Base-by-base conservation (phyloP, 2,888 invertebrate genomes). In the Stenichneumon culpator region DNA sequence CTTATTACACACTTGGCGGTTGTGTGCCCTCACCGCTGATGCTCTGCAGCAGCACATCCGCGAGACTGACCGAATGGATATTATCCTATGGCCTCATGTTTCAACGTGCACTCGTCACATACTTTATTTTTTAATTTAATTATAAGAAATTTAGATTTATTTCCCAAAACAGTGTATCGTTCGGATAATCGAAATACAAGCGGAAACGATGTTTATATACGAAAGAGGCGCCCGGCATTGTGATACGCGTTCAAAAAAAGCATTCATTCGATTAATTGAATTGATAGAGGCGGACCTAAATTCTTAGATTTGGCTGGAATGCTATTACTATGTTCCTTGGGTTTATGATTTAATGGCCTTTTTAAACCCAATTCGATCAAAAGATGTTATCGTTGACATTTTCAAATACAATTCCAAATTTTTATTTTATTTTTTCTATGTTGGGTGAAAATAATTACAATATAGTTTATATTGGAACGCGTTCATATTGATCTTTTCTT, bases 1-100 rank as follows among this genome's bases (percentile, higher is more conserved):
- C 94, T 93, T 93, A 94, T 94, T 94, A 94, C 94, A 93, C 91
- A 92, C 93, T 92, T 92, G 91, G 90, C 90, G 89, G 90, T 67
- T 74, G 80, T 79, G 72, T 86, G 39, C 54, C 67, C 75, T 70
- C 80, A 63, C 57, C 57, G n/a, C 75, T 72, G 60, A 73, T 77
- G 77, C 32, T 69, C 60, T 68, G 68, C 72, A 65, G 79, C 79
- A 68, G 28, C 68, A 79, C 60, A 52, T 74, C 63, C 63, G 32
- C 54, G 32, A 69, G 52, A 67, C 73, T 19, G 57, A 73, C 14
- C 67, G 52, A 57, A 47, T 72, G 44, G 70, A 74, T 84, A 67
- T 36, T 44, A 47, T 60, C 67, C 54, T 67, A 57, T 57, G 47
- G 52, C 68, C 60, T 73, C 68, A 50, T 57, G 36, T 50, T 25